Evolutionary conservation across 2,888 invertebrate genomes (phyloP).

Genomic region (Bruchidius siliquastri): DNA sequence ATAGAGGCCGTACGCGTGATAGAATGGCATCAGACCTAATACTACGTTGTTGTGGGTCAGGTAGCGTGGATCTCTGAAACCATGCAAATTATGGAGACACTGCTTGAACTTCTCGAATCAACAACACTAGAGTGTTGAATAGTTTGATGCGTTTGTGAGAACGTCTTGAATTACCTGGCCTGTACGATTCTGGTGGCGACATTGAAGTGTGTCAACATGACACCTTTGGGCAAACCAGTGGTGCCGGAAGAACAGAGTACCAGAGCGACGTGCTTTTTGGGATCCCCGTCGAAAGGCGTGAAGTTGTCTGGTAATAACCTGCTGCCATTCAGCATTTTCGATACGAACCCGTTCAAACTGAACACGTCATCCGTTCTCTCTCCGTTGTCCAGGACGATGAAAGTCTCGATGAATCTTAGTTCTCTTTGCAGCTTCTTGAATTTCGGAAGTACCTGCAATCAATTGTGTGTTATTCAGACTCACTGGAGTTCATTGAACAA

Average conservation of each 20-base stretch:
- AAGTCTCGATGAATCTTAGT: slow-evolving; percentile 43
- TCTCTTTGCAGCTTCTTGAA: slow-evolving; percentile 49
- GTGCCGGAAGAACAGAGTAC: slow-evolving; percentile 65
- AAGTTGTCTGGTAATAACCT: slow-evolving; percentile 10
- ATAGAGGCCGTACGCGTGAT: slow-evolving; percentile 32
- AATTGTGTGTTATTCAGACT: too few relatives aligned
- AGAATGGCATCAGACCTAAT: slow-evolving; percentile 32
- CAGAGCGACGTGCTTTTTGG: slow-evolving; percentile 30
- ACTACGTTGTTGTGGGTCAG: slow-evolving; percentile 12
- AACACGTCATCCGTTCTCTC: not conserved
- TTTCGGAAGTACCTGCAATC: slow-evolving; percentile 29
- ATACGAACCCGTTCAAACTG: slow-evolving; percentile 11
- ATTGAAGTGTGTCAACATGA: slow-evolving; percentile 58
- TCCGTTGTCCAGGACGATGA: slow-evolving; percentile 48
- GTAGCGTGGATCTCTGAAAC: slow-evolving; percentile 24
- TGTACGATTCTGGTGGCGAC: slow-evolving; percentile 18
- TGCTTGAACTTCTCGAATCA: too few relatives aligned
- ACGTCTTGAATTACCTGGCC: slow-evolving; percentile 12
- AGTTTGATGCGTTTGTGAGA: too few relatives aligned
- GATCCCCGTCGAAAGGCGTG: slow-evolving; percentile 21
- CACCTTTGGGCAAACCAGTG: slow-evolving; percentile 64
- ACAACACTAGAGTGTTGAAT: too few relatives aligned
- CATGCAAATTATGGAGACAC: too few relatives aligned
- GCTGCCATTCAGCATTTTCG: slow-evolving; percentile 7
- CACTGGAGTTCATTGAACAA: too few relatives aligned